phyloP scores from a whole-genome alignment of 2,888 invertebrate species.

The Campoletis raptor region DNA sequence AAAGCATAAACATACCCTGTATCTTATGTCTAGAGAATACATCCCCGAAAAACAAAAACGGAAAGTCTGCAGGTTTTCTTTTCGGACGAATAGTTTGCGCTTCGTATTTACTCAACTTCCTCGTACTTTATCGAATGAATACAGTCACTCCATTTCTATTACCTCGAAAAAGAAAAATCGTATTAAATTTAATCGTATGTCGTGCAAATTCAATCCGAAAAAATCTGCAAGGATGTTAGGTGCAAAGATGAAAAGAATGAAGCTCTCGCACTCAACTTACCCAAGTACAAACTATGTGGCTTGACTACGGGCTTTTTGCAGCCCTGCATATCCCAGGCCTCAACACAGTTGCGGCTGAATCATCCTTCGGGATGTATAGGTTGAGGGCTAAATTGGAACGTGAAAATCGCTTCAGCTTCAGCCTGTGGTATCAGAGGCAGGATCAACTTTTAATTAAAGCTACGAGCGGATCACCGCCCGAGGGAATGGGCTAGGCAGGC shows the following conservation, averaged over 20 bases:
- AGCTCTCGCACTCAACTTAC: neutral
- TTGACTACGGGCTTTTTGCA: constrained; percentile 20
- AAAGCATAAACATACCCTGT: neutral
- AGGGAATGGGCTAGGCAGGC: constrained; percentile 65
- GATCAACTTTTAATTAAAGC: constrained; percentile 83
- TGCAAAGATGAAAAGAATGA: constrained; percentile 50
- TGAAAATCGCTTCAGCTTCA: constrained; percentile 74
- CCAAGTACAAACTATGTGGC: constrained; percentile 10
- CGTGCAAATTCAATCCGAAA: neutral
- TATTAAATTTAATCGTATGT: neutral
- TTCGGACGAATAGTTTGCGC: constrained; percentile 18
- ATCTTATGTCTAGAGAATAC: neutral
- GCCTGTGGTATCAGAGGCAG: constrained; percentile 76
- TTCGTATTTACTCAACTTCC: neutral
- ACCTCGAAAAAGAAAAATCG: neutral
- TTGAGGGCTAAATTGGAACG: constrained; percentile 74
- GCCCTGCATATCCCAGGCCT: constrained; percentile 30
- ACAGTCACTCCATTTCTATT: neutral
- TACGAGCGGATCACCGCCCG: constrained; percentile 73
- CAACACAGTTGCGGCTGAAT: constrained; percentile 72
- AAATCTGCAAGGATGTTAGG: neutral
- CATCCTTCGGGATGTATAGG: constrained; percentile 67
- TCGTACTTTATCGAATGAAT: neutral
- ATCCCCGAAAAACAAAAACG: constrained; percentile 19
- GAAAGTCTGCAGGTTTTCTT: constrained; percentile 3